phyloP scores from a whole-genome alignment of 2,888 invertebrate genomes.

The Drosophila picticornis region DNA sequence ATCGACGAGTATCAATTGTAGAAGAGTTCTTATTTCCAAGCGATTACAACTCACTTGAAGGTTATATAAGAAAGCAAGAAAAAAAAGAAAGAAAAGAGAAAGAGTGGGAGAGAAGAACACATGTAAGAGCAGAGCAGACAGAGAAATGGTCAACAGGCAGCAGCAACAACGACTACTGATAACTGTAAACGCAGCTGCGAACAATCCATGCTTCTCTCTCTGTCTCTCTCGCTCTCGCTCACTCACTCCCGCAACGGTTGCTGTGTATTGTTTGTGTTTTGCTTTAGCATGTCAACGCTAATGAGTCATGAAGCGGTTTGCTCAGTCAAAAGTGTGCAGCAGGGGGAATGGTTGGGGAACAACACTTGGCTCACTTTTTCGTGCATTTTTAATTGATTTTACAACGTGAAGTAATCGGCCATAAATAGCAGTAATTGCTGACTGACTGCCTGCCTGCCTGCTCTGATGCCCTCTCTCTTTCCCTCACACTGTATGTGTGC shows the following conservation, averaged over 20 bases:
- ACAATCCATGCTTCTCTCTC: background rate
- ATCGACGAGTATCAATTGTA: background rate
- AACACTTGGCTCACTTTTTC: constrained; percentile 51
- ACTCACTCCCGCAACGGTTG: constrained; percentile 12
- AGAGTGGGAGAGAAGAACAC: constrained; percentile 3
- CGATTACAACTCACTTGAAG: background rate
- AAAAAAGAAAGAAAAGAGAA: constrained; percentile 3
- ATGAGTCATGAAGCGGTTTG: constrained; percentile 66
- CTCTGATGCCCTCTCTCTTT: background rate
- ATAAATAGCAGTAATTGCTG: constrained; percentile 78
- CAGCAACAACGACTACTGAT: constrained; percentile 26
- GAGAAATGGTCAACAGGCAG: constrained; percentile 16
- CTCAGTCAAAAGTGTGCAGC: background rate
- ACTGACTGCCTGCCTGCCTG: constrained; percentile 35
- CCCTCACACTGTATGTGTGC: constrained; percentile 44
- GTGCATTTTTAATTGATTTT: constrained; percentile 79
- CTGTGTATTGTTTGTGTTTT: constrained; percentile 36
- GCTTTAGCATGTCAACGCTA: constrained; percentile 71
- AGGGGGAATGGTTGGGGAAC: background rate
- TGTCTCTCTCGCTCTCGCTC: background rate
- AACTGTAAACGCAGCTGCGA: constrained; percentile 42
- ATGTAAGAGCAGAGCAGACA: constrained; percentile 1
- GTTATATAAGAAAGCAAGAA: background rate
- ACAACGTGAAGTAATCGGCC: constrained; percentile 79
- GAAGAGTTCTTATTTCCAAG: background rate